These are phyloP conservation scores for Radopholus similis DNA, from an alignment of 1,140 invertebrate genomes.

Conservation along the genomic window DNA sequence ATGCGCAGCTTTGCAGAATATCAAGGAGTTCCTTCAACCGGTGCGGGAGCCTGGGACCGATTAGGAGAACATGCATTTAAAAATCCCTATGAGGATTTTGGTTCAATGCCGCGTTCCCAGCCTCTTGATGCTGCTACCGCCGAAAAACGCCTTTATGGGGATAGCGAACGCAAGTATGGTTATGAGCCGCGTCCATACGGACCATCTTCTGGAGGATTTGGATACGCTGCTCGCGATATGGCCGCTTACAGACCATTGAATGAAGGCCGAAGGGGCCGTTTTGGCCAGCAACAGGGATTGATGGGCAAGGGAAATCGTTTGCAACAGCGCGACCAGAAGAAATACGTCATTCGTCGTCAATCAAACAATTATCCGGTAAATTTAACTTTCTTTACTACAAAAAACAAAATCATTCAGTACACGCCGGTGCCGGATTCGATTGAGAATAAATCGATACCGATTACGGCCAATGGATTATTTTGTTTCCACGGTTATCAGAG, in stretches of 20 bases:
- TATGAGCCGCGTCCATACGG: not conserved
- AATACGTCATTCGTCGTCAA: slow-evolving; percentile 10
- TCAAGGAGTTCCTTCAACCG: not conserved
- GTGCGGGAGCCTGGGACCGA: not conserved
- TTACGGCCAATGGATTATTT: slow-evolving; percentile 4
- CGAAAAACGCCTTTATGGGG: not conserved
- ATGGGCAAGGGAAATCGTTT: not conserved
- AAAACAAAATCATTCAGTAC: slow-evolving; percentile 22
- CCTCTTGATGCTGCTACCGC: not conserved
- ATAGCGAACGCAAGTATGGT: not conserved
- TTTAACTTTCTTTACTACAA: not conserved
- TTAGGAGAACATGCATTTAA: not conserved
- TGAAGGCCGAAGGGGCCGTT: no score
- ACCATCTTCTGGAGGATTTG: not conserved
- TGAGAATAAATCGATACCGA: slow-evolving; percentile 18
- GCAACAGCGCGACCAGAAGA: no score
- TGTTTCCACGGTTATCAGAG: slow-evolving; percentile 32
- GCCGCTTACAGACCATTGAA: not conserved
- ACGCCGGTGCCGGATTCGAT: slow-evolving; percentile 16
- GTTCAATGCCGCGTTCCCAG: not conserved
- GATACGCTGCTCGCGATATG: not conserved
- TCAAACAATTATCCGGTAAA: slow-evolving; percentile 2
- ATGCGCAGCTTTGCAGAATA: not conserved
- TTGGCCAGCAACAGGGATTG: not conserved
- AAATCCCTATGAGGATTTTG: not conserved